A percentile compares a stretch with the other conserved stretches of the same genome.
phyloP scores from a whole-genome alignment of 1,140 invertebrate genomes.

The Drosophila mauritiana region DNA sequence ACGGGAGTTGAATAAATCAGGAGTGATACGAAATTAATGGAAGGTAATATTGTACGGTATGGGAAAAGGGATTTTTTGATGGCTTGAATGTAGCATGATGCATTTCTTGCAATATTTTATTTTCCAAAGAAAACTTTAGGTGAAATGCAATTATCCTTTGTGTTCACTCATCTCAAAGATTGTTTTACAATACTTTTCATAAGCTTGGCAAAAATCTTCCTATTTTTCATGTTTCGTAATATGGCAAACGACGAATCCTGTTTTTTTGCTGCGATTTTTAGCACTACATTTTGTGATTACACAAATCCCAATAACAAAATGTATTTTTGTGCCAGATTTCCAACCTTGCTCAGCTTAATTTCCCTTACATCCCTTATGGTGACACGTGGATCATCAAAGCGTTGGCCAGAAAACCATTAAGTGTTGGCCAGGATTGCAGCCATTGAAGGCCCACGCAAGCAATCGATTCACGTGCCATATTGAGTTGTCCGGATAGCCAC shows the following conservation, averaged over 20 bases:
- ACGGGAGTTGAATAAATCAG: conserved; percentile 7
- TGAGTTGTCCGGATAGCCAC: conserved; percentile 49
- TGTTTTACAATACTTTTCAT: too few species aligned
- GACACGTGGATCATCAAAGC: conserved; percentile 14
- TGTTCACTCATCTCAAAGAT: too few species aligned
- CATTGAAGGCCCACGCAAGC: conserved; percentile 42
- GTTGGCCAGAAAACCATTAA: conserved; percentile 46
- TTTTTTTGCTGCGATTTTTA: too few species aligned
- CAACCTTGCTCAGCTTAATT: background rate
- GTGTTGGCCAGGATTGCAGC: conserved; percentile 55
- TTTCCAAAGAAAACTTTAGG: too few species aligned
- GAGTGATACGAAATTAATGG: background rate
- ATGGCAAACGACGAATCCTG: too few species aligned
- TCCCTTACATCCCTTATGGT: conserved; percentile 5
- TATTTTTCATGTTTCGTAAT: too few species aligned
- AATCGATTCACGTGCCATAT: conserved; percentile 76
- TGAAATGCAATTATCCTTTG: too few species aligned
- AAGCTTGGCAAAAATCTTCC: too few species aligned
- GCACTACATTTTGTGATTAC: too few species aligned
- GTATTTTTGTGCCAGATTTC: background rate
- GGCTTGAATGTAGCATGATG: background rate
- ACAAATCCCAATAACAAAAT: background rate
- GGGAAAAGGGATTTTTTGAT: too few species aligned
- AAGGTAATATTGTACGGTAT: background rate
- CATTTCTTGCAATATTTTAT: background rate